These are phyloP conservation scores for Myanophis thanlyinensis DNA, from an alignment of 2,113 vertebrate species.

Conservation along the genomic window DNA sequence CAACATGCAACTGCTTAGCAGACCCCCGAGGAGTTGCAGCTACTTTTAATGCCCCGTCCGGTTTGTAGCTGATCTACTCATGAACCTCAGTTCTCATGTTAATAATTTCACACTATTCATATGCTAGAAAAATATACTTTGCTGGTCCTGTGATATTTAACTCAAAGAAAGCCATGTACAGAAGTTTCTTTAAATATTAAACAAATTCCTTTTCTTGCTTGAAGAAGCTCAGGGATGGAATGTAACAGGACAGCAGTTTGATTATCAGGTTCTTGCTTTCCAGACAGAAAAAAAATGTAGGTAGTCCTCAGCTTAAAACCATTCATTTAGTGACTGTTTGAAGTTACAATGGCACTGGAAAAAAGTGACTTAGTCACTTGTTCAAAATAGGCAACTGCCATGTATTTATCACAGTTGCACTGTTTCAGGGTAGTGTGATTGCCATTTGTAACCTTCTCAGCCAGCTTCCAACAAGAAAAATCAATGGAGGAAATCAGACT, in stretches of 20 bases:
- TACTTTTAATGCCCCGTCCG: not conserved
- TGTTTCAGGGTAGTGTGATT: not conserved
- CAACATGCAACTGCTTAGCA: not conserved
- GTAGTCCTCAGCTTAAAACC: not conserved
- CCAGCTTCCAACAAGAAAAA: not conserved
- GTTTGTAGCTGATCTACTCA: not conserved
- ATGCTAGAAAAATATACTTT: not conserved
- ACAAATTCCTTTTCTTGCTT: not conserved
- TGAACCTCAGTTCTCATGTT: not conserved
- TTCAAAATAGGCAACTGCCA: not conserved
- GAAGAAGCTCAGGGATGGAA: not conserved
- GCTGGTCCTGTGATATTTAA: not conserved
- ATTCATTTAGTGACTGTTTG: not conserved
- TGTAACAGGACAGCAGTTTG: not conserved
- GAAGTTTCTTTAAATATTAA: not conserved
- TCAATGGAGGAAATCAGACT: not conserved
- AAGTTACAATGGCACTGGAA: not conserved
- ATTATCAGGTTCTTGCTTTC: not conserved
- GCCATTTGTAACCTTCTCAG: not conserved
- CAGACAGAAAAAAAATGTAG: not conserved
- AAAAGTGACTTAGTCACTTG: not conserved
- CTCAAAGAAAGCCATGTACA: not conserved
- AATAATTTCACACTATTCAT: not conserved
- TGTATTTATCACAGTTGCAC: not conserved
- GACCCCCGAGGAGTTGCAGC: not conserved